Percentiles rank a stretch among this genome's conserved stretches.
phyloP scores from a whole-genome alignment of 2,113 vertebrate genomes.

The Albula goreensis region DNA sequence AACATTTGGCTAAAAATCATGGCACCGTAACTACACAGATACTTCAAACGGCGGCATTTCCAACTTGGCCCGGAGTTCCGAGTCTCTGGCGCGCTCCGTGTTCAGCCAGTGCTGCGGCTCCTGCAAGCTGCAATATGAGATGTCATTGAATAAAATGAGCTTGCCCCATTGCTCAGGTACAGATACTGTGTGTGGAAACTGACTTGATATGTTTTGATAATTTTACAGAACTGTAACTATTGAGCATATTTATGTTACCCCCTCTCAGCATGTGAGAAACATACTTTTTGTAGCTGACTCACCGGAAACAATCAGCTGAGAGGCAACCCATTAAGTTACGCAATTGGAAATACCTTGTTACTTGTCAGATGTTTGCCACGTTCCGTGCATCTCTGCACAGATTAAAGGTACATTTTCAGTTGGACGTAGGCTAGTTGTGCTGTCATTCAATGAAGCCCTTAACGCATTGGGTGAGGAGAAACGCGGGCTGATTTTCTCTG shows the following conservation, averaged over 20 bases:
- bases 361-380: too few relatives aligned
- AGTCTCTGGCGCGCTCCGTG: background rate
- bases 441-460: too few relatives aligned
- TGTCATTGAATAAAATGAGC: slow-evolving; percentile 56
- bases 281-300: background rate
- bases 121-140: slow-evolving; percentile 61
- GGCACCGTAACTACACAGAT: background rate
- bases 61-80: too few relatives aligned
- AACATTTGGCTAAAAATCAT: background rate
- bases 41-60: background rate
- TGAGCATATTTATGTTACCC: too few relatives aligned
- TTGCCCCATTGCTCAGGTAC: slow-evolving; percentile 2
- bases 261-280: too few relatives aligned
- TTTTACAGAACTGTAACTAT: too few relatives aligned
- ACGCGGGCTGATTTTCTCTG: background rate
- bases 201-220: background rate
- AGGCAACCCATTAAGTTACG: background rate
- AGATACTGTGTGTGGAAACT: background rate
- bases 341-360: too few relatives aligned
- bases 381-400: too few relatives aligned
- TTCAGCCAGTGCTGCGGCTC: background rate
- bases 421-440: too few relatives aligned
- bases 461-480: too few relatives aligned
- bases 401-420: too few relatives aligned
- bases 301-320: background rate